These are phyloP conservation scores for Ichneumoninae sp. DNA, from an alignment of 2,888 invertebrate genomes.

Conservation along the genomic window DNA sequence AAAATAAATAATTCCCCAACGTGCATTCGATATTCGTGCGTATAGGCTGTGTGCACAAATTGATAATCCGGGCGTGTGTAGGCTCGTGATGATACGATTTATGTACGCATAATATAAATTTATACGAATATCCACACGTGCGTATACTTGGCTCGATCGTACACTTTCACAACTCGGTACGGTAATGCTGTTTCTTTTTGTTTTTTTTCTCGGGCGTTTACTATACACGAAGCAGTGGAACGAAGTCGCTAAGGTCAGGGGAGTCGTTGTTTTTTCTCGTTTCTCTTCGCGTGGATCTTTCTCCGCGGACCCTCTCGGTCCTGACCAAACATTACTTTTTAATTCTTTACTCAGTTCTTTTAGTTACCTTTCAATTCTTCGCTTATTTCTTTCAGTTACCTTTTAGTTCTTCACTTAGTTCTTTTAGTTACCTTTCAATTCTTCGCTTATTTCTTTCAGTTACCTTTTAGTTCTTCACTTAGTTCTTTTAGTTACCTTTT, in stretches of 20 bases:
- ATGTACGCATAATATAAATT: slow-evolving; percentile 45
- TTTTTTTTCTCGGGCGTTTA: neutral
- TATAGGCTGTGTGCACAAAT: neutral
- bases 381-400: no score
- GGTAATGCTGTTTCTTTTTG: neutral
- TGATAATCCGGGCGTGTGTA: slow-evolving; percentile 12
- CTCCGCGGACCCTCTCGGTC: neutral
- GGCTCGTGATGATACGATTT: slow-evolving; percentile 23
- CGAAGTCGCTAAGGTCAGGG: slow-evolving; percentile 33
- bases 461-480: no score
- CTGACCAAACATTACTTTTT: neutral
- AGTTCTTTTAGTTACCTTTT: no score
- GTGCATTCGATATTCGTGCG: neutral
- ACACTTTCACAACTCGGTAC: slow-evolving; percentile 3
- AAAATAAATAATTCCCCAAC: neutral
- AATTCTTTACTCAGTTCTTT: neutral
- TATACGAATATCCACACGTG: slow-evolving; percentile 13
- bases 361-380: neutral
- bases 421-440: neutral
- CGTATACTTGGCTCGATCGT: neutral
- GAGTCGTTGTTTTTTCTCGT: neutral
- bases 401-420: no score
- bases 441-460: no score
- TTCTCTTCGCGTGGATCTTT: slow-evolving; percentile 9
- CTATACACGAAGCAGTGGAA: neutral